A percentile compares a stretch with the other conserved stretches of the same genome.
Evolutionary conservation across 2,113 vertebrate genomes (phyloP).

Genomic region (Lethenteron reissneri): DNA sequence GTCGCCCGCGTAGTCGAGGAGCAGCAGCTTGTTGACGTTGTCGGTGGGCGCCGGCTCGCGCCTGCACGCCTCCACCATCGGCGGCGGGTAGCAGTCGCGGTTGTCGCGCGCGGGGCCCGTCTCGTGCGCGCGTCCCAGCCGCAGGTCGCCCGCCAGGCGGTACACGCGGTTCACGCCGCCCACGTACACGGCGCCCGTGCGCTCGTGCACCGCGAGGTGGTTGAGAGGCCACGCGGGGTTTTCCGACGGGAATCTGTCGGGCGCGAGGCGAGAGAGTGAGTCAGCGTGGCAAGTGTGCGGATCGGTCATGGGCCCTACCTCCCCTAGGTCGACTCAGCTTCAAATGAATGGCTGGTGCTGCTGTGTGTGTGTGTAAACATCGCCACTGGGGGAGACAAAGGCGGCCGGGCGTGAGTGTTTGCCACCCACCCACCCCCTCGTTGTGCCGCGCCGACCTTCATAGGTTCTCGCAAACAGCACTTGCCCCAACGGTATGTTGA

Average conservation of each 20-base stretch:
- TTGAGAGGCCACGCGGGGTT: slow-evolving; percentile 36
- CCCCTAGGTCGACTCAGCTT: no score
- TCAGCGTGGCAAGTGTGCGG: no score
- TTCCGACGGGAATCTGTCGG: slow-evolving; percentile 8
- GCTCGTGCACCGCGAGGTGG: slow-evolving; percentile 49
- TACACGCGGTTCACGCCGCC: slow-evolving; percentile 51
- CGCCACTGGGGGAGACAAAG: no score
- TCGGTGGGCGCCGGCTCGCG: slow-evolving; percentile 35
- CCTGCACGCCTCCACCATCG: slow-evolving; percentile 44
- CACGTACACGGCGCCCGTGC: slow-evolving; percentile 46
- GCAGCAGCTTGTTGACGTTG: slow-evolving; percentile 61
- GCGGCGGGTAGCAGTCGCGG: slow-evolving; percentile 53
- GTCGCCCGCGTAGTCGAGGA: slow-evolving; percentile 49
- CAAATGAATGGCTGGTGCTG: no score
- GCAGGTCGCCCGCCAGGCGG: slow-evolving; percentile 50
- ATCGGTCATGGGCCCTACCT: no score
- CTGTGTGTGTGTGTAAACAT: no score
- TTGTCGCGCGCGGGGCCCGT: slow-evolving; percentile 60
- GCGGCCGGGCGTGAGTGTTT: no score
- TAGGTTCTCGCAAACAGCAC: no score
- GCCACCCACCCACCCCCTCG: no score
- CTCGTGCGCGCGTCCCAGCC: slow-evolving; percentile 36
- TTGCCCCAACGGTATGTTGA: no score
- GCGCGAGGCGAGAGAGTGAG: no score
- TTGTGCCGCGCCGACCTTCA: no score